These are phyloP conservation scores for Probosciger aterrimus DNA, from an alignment of 2,113 vertebrate genomes.

Conservation along the genomic window DNA sequence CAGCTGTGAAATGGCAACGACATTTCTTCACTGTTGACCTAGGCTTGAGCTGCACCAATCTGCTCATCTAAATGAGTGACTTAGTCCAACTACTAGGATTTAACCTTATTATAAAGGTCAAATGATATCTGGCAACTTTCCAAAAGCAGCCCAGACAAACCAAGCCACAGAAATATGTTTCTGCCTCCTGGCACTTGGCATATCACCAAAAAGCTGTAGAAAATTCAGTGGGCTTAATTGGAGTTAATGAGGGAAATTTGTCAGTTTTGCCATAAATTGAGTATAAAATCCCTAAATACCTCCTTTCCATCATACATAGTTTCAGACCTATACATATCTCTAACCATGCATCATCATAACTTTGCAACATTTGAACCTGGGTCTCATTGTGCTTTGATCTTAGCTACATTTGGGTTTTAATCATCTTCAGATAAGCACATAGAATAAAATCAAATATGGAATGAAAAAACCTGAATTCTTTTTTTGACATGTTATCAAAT, in stretches of 20 bases:
- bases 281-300: neutral
- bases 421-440: neutral
- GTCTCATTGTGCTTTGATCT: neutral
- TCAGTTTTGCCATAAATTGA: neutral
- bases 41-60: neutral
- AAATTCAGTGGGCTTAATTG: neutral
- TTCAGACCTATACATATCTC: neutral
- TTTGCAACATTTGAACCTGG: neutral
- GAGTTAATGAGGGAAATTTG: constrained; percentile 5
- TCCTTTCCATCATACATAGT: neutral
- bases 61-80: neutral
- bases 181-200: neutral
- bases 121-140: neutral
- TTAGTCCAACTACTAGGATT: neutral
- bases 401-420: neutral
- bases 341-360: neutral
- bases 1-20: neutral
- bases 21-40: neutral
- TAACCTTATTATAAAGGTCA: constrained; percentile 1
- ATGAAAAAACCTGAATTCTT: neutral
- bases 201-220: neutral
- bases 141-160: neutral
- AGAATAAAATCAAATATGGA: neutral
- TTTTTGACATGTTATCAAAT: neutral
- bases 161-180: neutral